Conservation (phyloP, 2,888 invertebrate species). For the Drosophila niveifrons region DNA sequence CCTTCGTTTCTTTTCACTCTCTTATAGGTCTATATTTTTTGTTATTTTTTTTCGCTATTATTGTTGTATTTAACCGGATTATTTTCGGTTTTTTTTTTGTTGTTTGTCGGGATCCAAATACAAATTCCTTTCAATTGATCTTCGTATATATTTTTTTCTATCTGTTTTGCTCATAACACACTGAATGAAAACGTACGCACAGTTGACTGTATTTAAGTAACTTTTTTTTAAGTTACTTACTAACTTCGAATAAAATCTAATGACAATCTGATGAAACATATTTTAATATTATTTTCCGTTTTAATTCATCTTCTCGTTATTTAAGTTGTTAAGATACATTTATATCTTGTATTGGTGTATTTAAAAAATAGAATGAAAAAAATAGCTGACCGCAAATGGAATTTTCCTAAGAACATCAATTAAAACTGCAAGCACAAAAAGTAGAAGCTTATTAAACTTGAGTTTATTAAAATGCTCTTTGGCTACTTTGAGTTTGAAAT, state of each 20-base stretch:
- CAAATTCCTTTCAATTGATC: constrained; percentile 14
- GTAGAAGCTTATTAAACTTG: background rate
- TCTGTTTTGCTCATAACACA: constrained; percentile 2
- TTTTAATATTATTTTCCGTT: no score
- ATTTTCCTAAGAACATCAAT: no score
- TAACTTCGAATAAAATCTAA: no score
- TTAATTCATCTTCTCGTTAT: no score
- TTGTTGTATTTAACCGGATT: constrained; percentile 8
- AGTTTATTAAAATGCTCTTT: background rate
- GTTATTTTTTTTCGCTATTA: background rate
- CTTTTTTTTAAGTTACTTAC: no score
- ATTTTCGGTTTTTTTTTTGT: constrained; percentile 20
- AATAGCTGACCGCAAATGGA: no score
- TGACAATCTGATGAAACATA: no score
- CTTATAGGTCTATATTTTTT: background rate
- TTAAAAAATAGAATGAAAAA: no score
- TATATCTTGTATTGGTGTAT: no score
- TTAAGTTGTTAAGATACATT: no score
- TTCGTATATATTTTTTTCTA: constrained; percentile 4
- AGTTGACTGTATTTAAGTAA: background rate
- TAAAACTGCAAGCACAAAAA: background rate
- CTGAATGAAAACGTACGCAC: background rate
- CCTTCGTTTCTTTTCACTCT: constrained; percentile 3
- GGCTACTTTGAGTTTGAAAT: background rate
- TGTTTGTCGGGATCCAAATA: constrained; percentile 24